Evolutionary conservation across 1,140 invertebrate genomes (phyloP), one percentile per base, ranked within the genome.

Genomic region (Mylabris phalerata): DNA sequence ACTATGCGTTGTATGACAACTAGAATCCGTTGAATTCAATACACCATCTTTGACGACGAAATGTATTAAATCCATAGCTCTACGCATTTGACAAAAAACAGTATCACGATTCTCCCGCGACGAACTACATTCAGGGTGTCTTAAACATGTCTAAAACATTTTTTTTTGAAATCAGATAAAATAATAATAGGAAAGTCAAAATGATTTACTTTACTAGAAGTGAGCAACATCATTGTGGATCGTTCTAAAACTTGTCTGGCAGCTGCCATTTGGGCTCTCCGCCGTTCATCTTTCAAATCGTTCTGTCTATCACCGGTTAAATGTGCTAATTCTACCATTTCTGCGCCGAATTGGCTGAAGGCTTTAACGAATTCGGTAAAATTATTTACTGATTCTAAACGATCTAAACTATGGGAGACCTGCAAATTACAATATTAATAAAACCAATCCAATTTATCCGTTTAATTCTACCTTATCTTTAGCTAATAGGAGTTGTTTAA

Each of bases 351-450:
- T 72, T 97, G 92, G 67, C 93, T 95, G 78, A 99, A 99, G 4
- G 95, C 94, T 70, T 96, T 94, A 32, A 98, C 95, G 78, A 99
- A 99, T 76, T 99, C 96, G 5, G 94, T 96, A 74, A 98, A 98
- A 78, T 95, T 98, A 55, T 90, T 88, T 41, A 98, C 94, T 55
- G 89, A 90, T 77, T 98, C 95, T 66, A 99, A 78, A 48, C 90
- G 83, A 61, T 89, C 89, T 61, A 93, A 79, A 69, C 87, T 89
- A 59, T 88, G 84, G 26, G 88, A 87, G 55, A 90, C 84, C 85
- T 87, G 72, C 48, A 71, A 71, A 40, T 13, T 39, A 52, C 45
- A 59, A 42, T 10, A 71, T 48, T 71, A 71, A 25, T 42, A 52
- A 24, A 59, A 24, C 27, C 4, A 1, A 27, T 6, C 32, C 4